Evolutionary conservation across 2,888 invertebrate genomes (phyloP).

Genomic region (Hirtodrosophila trivittata): DNA sequence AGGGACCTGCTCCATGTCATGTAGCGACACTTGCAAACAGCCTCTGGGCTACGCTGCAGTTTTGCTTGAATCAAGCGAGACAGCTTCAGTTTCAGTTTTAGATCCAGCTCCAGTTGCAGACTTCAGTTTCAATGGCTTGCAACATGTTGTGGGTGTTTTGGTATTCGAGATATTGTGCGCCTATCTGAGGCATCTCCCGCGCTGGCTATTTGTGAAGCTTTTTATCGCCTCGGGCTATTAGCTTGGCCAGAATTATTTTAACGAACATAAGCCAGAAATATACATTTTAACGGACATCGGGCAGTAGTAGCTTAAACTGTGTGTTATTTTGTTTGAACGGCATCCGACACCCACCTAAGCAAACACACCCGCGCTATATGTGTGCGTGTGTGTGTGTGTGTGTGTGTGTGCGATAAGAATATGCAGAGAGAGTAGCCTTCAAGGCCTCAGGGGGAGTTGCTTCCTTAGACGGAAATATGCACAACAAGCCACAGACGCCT

Average conservation of each 20-base stretch:
- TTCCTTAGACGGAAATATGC: constrained; percentile 30
- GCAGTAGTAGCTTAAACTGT: constrained; percentile 29
- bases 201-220: constrained; percentile 50
- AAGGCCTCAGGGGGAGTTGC: constrained; percentile 26
- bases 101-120: constrained; percentile 9
- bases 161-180: constrained; percentile 30
- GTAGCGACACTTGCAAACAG: constrained; percentile 64
- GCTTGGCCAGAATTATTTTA: constrained; percentile 48
- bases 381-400: background rate
- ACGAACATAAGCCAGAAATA: constrained; percentile 41
- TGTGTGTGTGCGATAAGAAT: constrained; percentile 2
- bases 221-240: constrained; percentile 64
- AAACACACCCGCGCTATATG: constrained; percentile 34
- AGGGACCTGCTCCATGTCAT: constrained; percentile 19
- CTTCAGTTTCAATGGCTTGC: constrained; percentile 23
- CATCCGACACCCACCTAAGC: constrained; percentile 28
- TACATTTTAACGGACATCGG: constrained; percentile 9
- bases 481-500: constrained; percentile 55
- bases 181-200: constrained; percentile 57
- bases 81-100: background rate
- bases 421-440: constrained; percentile 13
- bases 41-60: constrained; percentile 53
- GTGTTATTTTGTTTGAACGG: constrained; percentile 26
- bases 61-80: constrained; percentile 21
- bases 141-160: constrained; percentile 13